Percentiles rank a stretch among this genome's conserved stretches.
Conservation (phyloP, 2,113 vertebrate species). For the Tragelaphus buxtoni region DNA sequence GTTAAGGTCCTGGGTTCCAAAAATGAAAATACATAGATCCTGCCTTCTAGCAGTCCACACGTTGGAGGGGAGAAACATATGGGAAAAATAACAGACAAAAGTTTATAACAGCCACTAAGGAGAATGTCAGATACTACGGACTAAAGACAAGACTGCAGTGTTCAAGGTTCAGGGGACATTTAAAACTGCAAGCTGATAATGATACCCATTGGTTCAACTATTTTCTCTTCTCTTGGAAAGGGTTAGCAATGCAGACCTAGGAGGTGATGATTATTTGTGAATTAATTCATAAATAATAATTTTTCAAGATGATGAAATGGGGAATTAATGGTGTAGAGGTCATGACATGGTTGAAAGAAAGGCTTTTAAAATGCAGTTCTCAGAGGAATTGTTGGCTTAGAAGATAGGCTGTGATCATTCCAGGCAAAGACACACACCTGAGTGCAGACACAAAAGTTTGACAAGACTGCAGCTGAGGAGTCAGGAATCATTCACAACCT, state of each 20-base stretch:
- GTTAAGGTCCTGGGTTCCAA: neutral
- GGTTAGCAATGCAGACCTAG: rapidly evolving
- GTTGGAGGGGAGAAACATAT: neutral
- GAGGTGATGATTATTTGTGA: neutral
- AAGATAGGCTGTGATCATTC: neutral
- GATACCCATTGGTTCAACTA: neutral
- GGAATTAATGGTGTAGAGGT: neutral
- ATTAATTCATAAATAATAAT: neutral
- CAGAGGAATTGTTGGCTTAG: neutral
- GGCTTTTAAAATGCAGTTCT: neutral
- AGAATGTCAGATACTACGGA: too few species aligned
- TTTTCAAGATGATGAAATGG: neutral
- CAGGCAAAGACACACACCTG: neutral
- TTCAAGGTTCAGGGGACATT: neutral
- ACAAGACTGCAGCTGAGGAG: rapidly evolving
- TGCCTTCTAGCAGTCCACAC: neutral
- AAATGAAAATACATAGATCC: neutral
- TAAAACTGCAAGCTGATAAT: neutral
- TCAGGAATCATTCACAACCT: rapidly evolving
- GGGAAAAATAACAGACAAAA: neutral
- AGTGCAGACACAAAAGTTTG: neutral
- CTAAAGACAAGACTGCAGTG: neutral
- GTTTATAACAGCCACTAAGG: neutral
- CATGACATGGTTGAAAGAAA: neutral
- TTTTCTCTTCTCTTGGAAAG: neutral